A percentile compares a stretch with the other conserved stretches of the same genome.
Conservation (phyloP, 2,113 vertebrate species). For the Trachemys scripta region DNA sequence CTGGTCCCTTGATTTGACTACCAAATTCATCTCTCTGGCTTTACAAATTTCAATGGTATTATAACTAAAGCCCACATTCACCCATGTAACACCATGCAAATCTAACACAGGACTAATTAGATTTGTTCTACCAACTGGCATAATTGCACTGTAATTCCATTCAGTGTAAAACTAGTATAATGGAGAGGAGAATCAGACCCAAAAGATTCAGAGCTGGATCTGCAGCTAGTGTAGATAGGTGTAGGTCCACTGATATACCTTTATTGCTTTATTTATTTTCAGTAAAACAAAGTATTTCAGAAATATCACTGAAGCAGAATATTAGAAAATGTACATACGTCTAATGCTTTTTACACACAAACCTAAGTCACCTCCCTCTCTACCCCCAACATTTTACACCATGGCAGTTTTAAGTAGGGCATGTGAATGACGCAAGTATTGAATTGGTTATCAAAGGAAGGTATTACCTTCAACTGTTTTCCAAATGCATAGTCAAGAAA, state of each 20-base stretch:
- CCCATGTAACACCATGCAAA: fast-evolving
- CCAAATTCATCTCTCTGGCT: not conserved
- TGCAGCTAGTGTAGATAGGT: not conserved
- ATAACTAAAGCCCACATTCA: fast-evolving
- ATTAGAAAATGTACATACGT: slow-evolving; percentile 18
- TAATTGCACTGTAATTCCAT: not conserved
- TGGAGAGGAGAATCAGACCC: not conserved
- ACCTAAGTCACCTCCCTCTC: not conserved
- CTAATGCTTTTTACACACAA: slow-evolving; percentile 45
- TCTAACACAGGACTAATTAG: not conserved
- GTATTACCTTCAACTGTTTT: not conserved
- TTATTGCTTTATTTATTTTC: slow-evolving; percentile 40
- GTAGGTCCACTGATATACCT: slow-evolving; percentile 10
- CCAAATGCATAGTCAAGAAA: not conserved
- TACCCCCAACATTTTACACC: not conserved
- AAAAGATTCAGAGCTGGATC: not conserved
- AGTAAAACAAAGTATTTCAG: slow-evolving; percentile 51
- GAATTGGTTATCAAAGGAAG: not conserved
- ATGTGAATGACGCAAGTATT: not conserved
- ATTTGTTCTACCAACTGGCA: not conserved
- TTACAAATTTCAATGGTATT: not conserved
- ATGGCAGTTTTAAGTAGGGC: slow-evolving; percentile 7
- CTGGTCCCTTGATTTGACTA: not conserved
- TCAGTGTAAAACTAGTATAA: not conserved
- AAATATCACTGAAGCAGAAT: slow-evolving; percentile 54